Conservation (phyloP, 2,113 vertebrate genomes). For the Cyanoderma ruficeps region DNA sequence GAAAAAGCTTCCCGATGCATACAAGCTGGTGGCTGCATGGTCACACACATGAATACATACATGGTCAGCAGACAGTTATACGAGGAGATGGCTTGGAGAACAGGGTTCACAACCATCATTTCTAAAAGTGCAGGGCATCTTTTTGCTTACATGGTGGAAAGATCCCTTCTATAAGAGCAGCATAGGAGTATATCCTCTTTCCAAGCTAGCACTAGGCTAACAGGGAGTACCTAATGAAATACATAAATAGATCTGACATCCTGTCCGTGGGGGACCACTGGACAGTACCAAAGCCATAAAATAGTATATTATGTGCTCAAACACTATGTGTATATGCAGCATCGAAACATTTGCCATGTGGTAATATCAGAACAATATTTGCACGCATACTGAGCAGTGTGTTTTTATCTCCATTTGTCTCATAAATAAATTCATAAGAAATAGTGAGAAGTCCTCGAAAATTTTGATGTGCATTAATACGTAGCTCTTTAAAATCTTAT, state of each 20-base stretch:
- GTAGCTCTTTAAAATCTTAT: not conserved
- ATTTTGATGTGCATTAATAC: not conserved
- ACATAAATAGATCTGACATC: constrained; percentile 55
- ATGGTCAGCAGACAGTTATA: not conserved
- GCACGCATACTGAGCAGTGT: fast-evolving
- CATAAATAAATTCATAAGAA: not conserved
- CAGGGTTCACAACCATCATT: not conserved
- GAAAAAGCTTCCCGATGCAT: not conserved
- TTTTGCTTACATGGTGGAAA: not conserved
- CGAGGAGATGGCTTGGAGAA: not conserved
- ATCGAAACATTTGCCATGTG: not conserved
- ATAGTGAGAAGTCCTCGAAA: not conserved
- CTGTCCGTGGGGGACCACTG: not conserved
- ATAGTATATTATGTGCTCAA: not conserved
- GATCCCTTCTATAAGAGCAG: not conserved
- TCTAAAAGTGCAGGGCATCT: not conserved
- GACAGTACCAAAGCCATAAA: constrained; percentile 31
- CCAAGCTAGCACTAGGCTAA: constrained; percentile 10
- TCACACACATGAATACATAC: not conserved
- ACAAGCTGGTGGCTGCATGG: not conserved
- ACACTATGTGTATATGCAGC: not conserved
- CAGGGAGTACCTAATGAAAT: constrained; percentile 57
- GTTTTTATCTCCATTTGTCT: not conserved
- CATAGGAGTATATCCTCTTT: not conserved
- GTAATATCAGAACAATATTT: not conserved